Evolutionary conservation across 2,797 vertebrate genomes (phyloP).

Genomic region (Brotogeris chrysoptera): DNA sequence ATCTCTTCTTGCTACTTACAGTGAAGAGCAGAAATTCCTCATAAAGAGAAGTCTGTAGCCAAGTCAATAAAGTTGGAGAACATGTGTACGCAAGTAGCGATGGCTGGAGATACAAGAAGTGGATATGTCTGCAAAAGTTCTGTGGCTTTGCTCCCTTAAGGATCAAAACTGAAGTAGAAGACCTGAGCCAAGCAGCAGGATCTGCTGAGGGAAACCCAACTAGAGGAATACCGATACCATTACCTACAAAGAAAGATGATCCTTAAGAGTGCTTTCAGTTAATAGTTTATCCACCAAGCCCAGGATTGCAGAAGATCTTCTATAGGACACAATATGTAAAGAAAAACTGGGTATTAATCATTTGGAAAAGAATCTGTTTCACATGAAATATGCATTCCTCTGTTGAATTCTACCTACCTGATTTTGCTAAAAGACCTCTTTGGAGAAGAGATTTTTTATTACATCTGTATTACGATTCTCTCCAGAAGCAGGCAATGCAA

Average conservation of each 20-base stretch:
- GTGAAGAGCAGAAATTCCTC: neutral
- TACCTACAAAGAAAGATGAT: neutral
- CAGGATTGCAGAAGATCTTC: neutral
- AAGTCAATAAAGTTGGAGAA: neutral
- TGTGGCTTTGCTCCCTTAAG: neutral
- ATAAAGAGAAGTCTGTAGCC: neutral
- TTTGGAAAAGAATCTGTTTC: neutral
- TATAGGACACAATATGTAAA: neutral
- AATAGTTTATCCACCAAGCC: neutral
- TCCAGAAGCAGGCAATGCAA: neutral
- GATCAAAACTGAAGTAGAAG: neutral
- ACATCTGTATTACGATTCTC: neutral
- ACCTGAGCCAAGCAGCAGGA: neutral
- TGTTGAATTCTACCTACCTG: neutral
- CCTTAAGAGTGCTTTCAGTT: neutral
- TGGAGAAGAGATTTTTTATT: neutral
- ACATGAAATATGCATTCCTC: neutral
- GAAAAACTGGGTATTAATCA: neutral
- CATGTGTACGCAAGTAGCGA: fast-evolving
- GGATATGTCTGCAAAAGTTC: neutral
- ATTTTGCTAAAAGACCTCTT: neutral
- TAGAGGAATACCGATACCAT: fast-evolving
- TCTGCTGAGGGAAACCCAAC: neutral
- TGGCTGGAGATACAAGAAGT: neutral
- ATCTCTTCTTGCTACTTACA: neutral